Conservation (phyloP, 1,140 invertebrate species). For the Megalopta genalis region DNA sequence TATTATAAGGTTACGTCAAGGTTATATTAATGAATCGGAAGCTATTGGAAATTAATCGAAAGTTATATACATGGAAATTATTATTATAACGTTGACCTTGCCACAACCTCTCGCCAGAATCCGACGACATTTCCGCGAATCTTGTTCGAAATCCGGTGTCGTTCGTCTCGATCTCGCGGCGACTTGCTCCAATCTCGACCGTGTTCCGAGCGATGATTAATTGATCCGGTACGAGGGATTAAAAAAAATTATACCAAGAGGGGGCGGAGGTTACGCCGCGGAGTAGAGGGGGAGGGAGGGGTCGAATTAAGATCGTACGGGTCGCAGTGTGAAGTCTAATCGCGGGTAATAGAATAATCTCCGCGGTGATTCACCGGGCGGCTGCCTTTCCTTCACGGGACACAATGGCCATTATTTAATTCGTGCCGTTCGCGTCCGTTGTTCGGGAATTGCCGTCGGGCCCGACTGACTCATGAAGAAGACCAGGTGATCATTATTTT, state of each 20-base stretch:
- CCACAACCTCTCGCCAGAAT: too few relatives aligned
- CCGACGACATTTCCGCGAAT: too few relatives aligned
- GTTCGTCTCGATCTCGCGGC: neutral
- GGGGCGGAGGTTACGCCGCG: neutral
- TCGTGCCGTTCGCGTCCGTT: constrained; percentile 23
- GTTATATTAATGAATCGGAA: too few relatives aligned
- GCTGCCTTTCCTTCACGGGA: constrained; percentile 29
- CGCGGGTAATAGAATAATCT: constrained; percentile 56
- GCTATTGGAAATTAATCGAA: too few relatives aligned
- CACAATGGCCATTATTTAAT: constrained; percentile 58
- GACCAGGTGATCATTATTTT: constrained; percentile 11
- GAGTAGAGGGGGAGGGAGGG: neutral
- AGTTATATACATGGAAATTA: too few relatives aligned
- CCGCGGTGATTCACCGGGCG: constrained; percentile 39
- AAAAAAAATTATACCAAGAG: neutral
- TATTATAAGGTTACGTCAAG: too few relatives aligned
- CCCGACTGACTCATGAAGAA: neutral
- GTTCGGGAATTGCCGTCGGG: constrained; percentile 17
- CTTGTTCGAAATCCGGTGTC: neutral
- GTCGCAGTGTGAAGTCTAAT: constrained; percentile 48
- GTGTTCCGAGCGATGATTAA: constrained; percentile 34
- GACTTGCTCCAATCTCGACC: constrained; percentile 2
- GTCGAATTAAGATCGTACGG: constrained; percentile 43
- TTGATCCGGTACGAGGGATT: constrained; percentile 42
- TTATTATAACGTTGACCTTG: too few relatives aligned